These are phyloP conservation scores for Quadriops clusia DNA, from an alignment of 2,888 invertebrate species.

Conservation along the genomic window DNA sequence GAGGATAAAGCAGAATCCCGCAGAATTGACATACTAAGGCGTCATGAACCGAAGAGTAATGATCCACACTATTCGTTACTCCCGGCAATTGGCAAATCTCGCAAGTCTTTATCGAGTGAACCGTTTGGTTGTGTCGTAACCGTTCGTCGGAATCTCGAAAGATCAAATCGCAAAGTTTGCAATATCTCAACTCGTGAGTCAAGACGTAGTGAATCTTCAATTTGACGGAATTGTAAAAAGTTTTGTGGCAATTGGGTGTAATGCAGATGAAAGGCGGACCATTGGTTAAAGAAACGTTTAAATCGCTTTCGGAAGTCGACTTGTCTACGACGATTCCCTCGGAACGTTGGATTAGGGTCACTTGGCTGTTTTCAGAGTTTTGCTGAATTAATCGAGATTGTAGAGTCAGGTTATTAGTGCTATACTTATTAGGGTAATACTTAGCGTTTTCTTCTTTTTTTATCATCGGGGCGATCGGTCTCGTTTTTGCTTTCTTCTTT, in stretches of 20 bases:
- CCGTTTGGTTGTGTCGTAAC: slow-evolving; percentile 4
- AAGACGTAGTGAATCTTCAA: slow-evolving; percentile 19
- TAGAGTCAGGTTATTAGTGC: too few species aligned
- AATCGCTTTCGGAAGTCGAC: slow-evolving; percentile 5
- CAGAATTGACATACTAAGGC: slow-evolving; percentile 8
- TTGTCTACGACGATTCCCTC: slow-evolving; percentile 7
- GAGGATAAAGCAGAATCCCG: slow-evolving; percentile 3
- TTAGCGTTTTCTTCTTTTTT: too few species aligned
- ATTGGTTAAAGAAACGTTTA: slow-evolving; percentile 8
- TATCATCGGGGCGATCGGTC: too few species aligned
- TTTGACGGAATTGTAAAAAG: slow-evolving; percentile 19
- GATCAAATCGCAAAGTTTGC: slow-evolving; percentile 11
- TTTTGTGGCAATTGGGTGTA: slow-evolving; percentile 16
- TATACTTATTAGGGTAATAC: too few species aligned
- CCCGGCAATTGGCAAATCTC: slow-evolving; percentile 8
- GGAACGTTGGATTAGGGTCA: slow-evolving; percentile 5
- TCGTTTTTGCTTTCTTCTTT: too few species aligned
- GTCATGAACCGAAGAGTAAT: slow-evolving; percentile 7
- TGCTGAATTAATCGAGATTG: too few species aligned
- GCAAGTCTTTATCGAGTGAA: slow-evolving; percentile 5
- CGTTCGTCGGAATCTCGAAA: slow-evolving; percentile 4
- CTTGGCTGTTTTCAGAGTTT: too few species aligned
- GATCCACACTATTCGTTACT: slow-evolving; percentile 2
- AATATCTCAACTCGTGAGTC: slow-evolving; percentile 17
- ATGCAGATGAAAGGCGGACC: slow-evolving; percentile 7